Evolutionary conservation across 2,113 vertebrate genomes (phyloP), one percentile per base, ranked within the genome.

Genomic region (Seriola aureovittata): DNA sequence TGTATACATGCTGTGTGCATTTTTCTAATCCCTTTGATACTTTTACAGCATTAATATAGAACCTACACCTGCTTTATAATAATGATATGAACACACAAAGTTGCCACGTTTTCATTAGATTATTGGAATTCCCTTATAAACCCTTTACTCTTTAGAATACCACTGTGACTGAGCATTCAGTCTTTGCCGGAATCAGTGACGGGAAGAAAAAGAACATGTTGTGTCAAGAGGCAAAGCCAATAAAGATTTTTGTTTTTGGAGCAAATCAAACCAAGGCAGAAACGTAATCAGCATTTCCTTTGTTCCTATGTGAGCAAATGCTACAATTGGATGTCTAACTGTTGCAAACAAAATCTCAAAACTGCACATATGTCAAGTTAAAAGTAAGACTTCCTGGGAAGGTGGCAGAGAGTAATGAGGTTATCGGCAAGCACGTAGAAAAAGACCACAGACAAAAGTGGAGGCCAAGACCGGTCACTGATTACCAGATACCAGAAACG

Each of bases 231-330:
- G 32, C 14, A 72, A 81, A 25, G 55, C 29, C 62, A 77, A 70
- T 44, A 42, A 72, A 72, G 21, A 6, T 29, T 29, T 29, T 29
- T 29, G 55, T 68, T 75, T 70, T 42, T 66, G 40, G 60, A 62
- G 46, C 58, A 77, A 75, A 62, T 68, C 38, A 85, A 74, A 69
- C 52, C 62, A 89, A 58, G 64, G 81, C 38, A 34, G 50, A 71
- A 75, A 84, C 46, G 52, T 65, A 81, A 72, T 79, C 66, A 65
- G n/a, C 48, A 62, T 58, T 66, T 50, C 16, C 23, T 68, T 36
- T 36, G 54, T 42, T 78, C 60, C 70, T 46, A 46, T 25, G 58
- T 58, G 76, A 76, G 29, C 52, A 52, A 19, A 34, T 58, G 9
- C 2, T 38, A 44, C 21, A 57, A 57, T 54, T 68, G 23, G 36